Evolutionary conservation across 2,113 vertebrate species (phyloP), one percentile per base, ranked within the genome.

Genomic region (Ariopsis seemanni): DNA sequence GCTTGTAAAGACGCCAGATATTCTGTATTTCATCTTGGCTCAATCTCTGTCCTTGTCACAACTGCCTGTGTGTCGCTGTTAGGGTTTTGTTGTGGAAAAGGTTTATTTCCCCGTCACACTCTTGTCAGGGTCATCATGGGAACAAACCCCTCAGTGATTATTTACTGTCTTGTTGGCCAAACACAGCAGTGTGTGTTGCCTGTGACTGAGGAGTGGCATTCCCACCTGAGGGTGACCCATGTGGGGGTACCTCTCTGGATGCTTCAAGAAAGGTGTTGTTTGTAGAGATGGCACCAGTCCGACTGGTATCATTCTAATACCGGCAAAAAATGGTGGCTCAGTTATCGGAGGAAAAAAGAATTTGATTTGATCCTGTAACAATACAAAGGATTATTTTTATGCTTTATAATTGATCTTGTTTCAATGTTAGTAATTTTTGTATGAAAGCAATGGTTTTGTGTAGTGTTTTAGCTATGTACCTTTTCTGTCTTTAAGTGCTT

Each of bases 91-190:
- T 87, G 71, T 52, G 42, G 75, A 57, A 81, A 42, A 42, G 77
- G 20, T 81, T 57, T 50, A 22, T 77, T 75, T 27, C 34, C 52
- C 53, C 42, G 22, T 55, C 27, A 12, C 71, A n/a, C 34, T 57
- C 52, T 60, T 74, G 71, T 20, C 22, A 25, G 18, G 53, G 74
- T 52, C 63, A 53, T 84, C 57, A 62, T 60, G 82, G 67, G 55
- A 85, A 83, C 77, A n/a, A 84, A 82, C 93, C 95, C 94, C 95
- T 90, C 87, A 91, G 95, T 42, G 94, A 82, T 94, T 95, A 95
- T 96, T 96, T 95, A 93, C 91, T 63, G 71, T 48, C 88, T 50
- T 89, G 94, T 94, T 95, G 93, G 93, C 91, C 93, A 95, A 95
- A 96, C 94, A 95, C 75, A 74, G 27, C 50, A 48, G 27, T 9